Base-by-base conservation (phyloP, 2,797 vertebrate genomes). In the Brachyalestes nurse region DNA sequence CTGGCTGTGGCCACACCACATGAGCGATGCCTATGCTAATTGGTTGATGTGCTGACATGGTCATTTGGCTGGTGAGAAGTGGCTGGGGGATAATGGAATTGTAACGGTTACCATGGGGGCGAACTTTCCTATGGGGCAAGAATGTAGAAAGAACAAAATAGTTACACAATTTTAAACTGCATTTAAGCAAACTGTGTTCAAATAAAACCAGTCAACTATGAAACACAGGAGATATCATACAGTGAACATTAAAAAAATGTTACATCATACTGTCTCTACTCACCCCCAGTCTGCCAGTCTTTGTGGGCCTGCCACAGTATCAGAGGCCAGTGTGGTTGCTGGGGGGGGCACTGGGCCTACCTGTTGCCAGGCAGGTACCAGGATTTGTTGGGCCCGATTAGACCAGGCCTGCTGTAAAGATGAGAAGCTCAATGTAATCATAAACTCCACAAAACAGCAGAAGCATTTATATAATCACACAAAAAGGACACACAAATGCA, bases 11-110 rank as follows among this genome's bases (percentile, higher is more conserved):
- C 98, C 98, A 99, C 88, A 99, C 95, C 75, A 99, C 97, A 53
- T 98, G 98, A 91, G 98, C 97, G 85, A 99, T 98, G 90, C 98
- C 97, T 93, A 99, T 96, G 80, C 96, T 99, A 90, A 99, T 96
- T 81, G 97, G 97, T 92, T 99, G 97, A 87, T 97, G 96, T 88
- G 96, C 96, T 53, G 98, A 96, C 90, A 99, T 92, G 85, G 96
- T 95, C 95, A 99, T 97, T 91, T 98, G 97, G 94, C 97, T 99
- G 88, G 97, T 95, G 92, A 99, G 88, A 83, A 99, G 96, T 89
- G 97, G 96, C 78, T 98, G 98, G 5, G 96, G 96, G 86, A 99
- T 95, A 94, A 99, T 72, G 76, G 98, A 97, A 88, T 90, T 96
- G 91, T 97, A 99, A 95, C 97, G 97, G 93, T 92, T 97, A 90